A percentile compares a stretch with the other conserved stretches of the same genome.
These are phyloP conservation scores for Stratiomys singularior DNA, from an alignment of 2,888 invertebrate genomes.

Conservation along the genomic window DNA sequence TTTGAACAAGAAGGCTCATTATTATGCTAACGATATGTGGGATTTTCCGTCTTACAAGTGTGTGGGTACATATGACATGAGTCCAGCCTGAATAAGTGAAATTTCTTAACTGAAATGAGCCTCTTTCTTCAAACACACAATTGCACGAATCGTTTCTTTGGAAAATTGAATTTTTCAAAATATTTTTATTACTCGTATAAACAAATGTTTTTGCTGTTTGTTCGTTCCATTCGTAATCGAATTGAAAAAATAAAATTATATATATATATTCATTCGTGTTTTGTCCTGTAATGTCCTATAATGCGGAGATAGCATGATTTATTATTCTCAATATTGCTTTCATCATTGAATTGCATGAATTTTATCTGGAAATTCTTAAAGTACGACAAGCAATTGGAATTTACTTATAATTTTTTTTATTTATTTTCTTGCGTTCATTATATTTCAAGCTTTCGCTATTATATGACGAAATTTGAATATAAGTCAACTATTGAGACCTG, in stretches of 20 bases:
- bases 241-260: background rate
- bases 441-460: background rate
- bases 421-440: no score
- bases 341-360: slow-evolving; percentile 21
- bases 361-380: slow-evolving; percentile 1
- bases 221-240: background rate
- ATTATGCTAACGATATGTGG: no score
- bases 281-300: background rate
- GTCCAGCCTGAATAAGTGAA: no score
- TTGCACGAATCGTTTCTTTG: slow-evolving; percentile 28
- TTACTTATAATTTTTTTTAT: background rate
- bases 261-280: no score
- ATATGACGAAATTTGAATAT: background rate
- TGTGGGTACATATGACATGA: no score
- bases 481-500: background rate
- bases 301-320: slow-evolving; percentile 8
- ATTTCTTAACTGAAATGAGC: background rate
- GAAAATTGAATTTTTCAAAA: background rate
- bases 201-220: slow-evolving; percentile 20
- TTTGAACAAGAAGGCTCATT: background rate
- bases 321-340: slow-evolving; percentile 3
- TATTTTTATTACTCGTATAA: background rate
- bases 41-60: no score
- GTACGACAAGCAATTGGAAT: background rate
- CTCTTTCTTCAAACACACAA: background rate